Conservation (phyloP, 2,888 invertebrate species). For the Tenthredo amoena region DNA sequence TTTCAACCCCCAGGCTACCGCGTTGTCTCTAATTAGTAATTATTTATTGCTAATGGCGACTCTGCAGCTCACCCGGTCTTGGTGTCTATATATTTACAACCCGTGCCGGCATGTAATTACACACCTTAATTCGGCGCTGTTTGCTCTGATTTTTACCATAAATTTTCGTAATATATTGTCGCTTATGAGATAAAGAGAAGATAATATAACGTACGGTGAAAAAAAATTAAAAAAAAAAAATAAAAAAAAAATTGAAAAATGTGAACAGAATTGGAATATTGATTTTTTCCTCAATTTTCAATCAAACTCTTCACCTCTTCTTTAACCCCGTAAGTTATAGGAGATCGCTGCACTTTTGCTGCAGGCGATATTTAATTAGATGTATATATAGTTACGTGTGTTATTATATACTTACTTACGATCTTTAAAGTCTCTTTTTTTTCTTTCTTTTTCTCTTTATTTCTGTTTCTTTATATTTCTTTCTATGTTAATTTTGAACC, state of each 20-base stretch:
- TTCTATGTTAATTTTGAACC: not conserved
- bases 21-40: conserved; percentile 32
- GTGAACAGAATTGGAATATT: not conserved
- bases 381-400: not conserved
- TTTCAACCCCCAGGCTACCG: not conserved
- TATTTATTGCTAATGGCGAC: conserved; percentile 10
- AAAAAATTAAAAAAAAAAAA: not conserved
- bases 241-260: not conserved
- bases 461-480: not conserved
- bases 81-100: not conserved
- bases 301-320: not conserved
- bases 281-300: not conserved
- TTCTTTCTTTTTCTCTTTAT: not conserved
- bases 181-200: not conserved
- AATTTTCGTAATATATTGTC: not conserved
- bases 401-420: not conserved
- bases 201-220: not conserved
- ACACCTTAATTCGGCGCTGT: conserved; percentile 1
- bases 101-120: not conserved
- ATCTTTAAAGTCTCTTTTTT: not conserved
- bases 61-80: not conserved
- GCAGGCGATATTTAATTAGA: not conserved
- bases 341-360: not conserved
- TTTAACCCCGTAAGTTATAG: not conserved
- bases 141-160: not conserved